These are phyloP conservation scores for Intellagama lesueurii DNA, from an alignment of 2,797 vertebrate species.

Conservation along the genomic window DNA sequence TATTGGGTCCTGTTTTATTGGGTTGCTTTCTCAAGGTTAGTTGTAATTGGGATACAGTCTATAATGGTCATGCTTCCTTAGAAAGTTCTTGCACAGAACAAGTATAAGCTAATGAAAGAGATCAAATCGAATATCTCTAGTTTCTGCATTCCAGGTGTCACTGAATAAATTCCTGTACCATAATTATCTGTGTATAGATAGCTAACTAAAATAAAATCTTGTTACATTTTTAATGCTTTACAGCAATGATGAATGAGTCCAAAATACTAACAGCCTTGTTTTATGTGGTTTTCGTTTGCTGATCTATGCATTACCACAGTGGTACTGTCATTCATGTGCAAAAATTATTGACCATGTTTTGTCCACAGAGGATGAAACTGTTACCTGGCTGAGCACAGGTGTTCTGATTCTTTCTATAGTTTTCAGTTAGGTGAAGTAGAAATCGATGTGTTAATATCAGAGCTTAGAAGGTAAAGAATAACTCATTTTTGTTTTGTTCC, in stretches of 20 bases:
- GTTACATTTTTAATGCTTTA: neutral
- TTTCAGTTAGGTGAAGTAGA: conserved; percentile 47
- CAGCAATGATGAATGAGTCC: conserved; percentile 33
- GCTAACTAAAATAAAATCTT: neutral
- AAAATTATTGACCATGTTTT: conserved; percentile 54
- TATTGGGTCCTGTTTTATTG: no score
- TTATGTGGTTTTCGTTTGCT: conserved; percentile 32
- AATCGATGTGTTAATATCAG: conserved; percentile 45
- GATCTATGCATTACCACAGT: neutral
- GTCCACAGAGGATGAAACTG: conserved; percentile 31
- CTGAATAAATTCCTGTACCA: neutral
- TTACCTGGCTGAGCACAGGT: conserved; percentile 51
- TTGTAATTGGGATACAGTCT: no score
- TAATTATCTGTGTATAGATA: neutral
- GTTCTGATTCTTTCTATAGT: conserved; percentile 33
- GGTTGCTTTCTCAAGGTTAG: no score
- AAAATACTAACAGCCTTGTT: conserved; percentile 33
- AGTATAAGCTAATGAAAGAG: neutral
- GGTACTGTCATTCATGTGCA: conserved; percentile 4
- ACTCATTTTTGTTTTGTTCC: conserved; percentile 49
- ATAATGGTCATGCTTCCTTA: no score
- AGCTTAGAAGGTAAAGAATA: conserved; percentile 48
- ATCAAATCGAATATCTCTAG: neutral
- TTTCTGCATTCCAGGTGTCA: neutral
- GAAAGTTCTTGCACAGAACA: no score